Conservation (phyloP, 2,888 invertebrate genomes). For the Drosophila kokeensis region DNA sequence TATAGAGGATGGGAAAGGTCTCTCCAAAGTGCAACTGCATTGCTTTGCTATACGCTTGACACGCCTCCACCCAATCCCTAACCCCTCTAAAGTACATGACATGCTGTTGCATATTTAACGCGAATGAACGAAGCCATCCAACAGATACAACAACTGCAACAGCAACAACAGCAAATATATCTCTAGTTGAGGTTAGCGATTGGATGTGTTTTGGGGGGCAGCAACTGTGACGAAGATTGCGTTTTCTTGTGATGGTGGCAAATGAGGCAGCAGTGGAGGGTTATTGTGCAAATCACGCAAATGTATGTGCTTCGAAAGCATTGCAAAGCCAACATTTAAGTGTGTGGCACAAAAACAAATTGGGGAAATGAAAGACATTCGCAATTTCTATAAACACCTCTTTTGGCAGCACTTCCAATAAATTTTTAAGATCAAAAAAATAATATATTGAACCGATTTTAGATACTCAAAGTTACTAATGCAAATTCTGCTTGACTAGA, state of each 20-base stretch:
- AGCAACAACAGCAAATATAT: neutral
- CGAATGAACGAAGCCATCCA: constrained; percentile 68
- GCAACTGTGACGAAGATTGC: constrained; percentile 5
- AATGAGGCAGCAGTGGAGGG: neutral
- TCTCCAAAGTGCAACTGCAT: constrained; percentile 37
- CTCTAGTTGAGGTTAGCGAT: neutral
- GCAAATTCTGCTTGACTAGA: neutral
- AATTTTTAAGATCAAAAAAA: too few relatives aligned
- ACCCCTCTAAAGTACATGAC: constrained; percentile 46
- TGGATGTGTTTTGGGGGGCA: neutral
- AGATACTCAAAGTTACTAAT: neutral
- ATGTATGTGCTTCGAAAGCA: constrained; percentile 37
- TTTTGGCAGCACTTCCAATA: neutral
- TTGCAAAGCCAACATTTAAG: constrained; percentile 30
- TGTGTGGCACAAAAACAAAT: constrained; percentile 5
- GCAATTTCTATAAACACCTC: constrained; percentile 14
- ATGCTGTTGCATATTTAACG: constrained; percentile 78
- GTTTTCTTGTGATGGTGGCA: neutral
- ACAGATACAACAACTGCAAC: constrained; percentile 36
- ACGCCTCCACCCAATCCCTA: neutral
- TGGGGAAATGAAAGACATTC: constrained; percentile 12
- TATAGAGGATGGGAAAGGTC: neutral
- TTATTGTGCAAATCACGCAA: constrained; percentile 52
- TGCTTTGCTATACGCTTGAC: neutral
- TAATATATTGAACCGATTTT: neutral